A percentile compares a stretch with the other conserved stretches of the same genome.
Conservation (phyloP, 2,888 invertebrate genomes). For the Campopleginae sp. region DNA sequence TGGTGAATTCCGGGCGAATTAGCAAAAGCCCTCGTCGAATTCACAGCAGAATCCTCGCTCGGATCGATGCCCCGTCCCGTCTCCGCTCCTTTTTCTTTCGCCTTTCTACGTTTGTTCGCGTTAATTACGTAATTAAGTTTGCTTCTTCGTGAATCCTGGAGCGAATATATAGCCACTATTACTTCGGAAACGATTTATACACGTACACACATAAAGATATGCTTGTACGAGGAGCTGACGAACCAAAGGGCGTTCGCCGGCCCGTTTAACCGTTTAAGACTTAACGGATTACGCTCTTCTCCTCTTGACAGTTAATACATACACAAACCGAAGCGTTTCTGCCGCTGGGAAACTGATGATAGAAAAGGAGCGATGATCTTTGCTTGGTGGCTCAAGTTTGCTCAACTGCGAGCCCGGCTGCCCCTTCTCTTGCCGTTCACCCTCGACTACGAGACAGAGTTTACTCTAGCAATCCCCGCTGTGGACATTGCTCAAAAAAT, state of each 20-base stretch:
- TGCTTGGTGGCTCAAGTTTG: slow-evolving; percentile 69
- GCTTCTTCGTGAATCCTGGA: slow-evolving; percentile 61
- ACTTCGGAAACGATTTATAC: slow-evolving; percentile 9
- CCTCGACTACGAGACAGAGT: slow-evolving; percentile 21
- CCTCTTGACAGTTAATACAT: background rate
- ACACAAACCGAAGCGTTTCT: slow-evolving; percentile 7
- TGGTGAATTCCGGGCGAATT: slow-evolving; percentile 46
- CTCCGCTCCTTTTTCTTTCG: slow-evolving; percentile 29
- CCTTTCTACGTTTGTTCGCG: slow-evolving; percentile 63
- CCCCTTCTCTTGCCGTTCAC: slow-evolving; percentile 48
- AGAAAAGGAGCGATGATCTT: slow-evolving; percentile 59
- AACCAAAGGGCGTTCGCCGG: slow-evolving; percentile 2
- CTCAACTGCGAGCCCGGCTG: slow-evolving; percentile 65
- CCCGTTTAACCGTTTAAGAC: background rate
- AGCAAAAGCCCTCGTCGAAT: slow-evolving; percentile 31
- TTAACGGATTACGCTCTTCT: slow-evolving; percentile 21
- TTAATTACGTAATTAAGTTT: slow-evolving; percentile 67
- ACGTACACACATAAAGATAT: slow-evolving; percentile 7
- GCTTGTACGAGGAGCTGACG: background rate
- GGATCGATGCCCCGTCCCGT: slow-evolving; percentile 18
- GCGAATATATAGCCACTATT: slow-evolving; percentile 37
- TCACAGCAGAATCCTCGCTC: slow-evolving; percentile 5
- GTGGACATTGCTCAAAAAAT: slow-evolving; percentile 55
- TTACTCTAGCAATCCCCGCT: slow-evolving; percentile 61
- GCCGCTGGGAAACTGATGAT: slow-evolving; percentile 33